Conservation (phyloP, 2,888 invertebrate genomes). For the Prosopocoilus inquinatus region DNA sequence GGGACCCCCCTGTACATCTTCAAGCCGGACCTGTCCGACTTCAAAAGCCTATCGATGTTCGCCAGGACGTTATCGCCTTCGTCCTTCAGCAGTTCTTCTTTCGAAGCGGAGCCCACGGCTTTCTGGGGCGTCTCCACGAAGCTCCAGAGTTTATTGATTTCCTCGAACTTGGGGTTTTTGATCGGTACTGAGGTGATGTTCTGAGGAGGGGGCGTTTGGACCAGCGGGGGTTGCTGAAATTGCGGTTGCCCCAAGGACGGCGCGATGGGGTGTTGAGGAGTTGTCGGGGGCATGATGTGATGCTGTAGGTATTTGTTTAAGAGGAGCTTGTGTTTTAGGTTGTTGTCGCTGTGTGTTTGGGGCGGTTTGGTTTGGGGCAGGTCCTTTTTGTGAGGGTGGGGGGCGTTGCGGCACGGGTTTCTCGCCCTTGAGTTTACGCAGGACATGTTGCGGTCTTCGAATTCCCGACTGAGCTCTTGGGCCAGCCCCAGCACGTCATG, state of each 20-base stretch:
- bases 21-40: constrained; percentile 16
- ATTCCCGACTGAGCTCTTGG: constrained; percentile 20
- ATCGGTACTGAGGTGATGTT: neutral
- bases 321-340: neutral
- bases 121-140: constrained; percentile 13
- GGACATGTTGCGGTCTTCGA: constrained; percentile 12
- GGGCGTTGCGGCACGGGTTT: neutral
- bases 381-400: neutral
- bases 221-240: neutral
- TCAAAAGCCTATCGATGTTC: constrained; percentile 16
- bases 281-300: neutral
- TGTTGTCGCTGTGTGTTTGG: neutral
- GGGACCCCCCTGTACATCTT: constrained; percentile 6
- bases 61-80: constrained; percentile 17
- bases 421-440: constrained; percentile 13
- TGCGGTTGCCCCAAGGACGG: neutral
- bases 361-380: neutral
- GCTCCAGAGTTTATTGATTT: constrained; percentile 11
- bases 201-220: neutral
- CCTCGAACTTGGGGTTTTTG: neutral
- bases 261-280: neutral
- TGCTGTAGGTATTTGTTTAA: constrained; percentile 1
- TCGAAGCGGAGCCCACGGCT: constrained; percentile 2
- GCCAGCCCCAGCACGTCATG: constrained; percentile 28
- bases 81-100: constrained; percentile 13